Conservation (phyloP, 1,140 invertebrate species). For the Musca domestica region DNA sequence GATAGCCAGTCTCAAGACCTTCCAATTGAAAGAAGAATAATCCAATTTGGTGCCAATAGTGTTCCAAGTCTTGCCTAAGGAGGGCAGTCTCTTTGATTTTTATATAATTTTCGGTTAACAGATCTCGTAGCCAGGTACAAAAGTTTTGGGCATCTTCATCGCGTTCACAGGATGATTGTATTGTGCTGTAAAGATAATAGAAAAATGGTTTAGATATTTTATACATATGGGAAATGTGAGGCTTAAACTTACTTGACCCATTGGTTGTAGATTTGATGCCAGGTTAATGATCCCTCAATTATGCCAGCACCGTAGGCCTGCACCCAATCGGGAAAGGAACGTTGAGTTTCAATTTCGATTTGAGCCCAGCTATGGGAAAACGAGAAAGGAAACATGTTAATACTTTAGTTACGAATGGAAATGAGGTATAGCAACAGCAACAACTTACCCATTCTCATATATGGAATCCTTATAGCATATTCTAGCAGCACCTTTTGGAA, state of each 20-base stretch:
- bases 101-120: constrained; percentile 60
- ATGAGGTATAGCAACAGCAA: not conserved
- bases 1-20: constrained; percentile 68
- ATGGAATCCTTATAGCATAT: constrained; percentile 70
- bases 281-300: constrained; percentile 80
- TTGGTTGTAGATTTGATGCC: constrained; percentile 77
- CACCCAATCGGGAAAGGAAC: constrained; percentile 67
- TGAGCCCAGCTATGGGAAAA: constrained; percentile 67
- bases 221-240: not conserved
- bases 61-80: constrained; percentile 65
- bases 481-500: constrained; percentile 65
- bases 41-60: constrained; percentile 63
- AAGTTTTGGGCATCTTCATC: constrained; percentile 55
- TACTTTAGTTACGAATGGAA: too few species aligned
- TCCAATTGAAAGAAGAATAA: constrained; percentile 70
- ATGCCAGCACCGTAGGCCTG: constrained; percentile 88
- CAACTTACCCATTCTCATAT: constrained; percentile 63
- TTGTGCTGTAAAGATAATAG: constrained; percentile 55
- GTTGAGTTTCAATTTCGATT: constrained; percentile 75
- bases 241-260: constrained; percentile 59
- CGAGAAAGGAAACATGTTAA: not conserved
- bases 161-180: constrained; percentile 67
- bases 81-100: constrained; percentile 66
- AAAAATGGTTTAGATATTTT: not conserved
- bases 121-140: constrained; percentile 47